These are phyloP conservation scores for Zonitis immaculata DNA, from an alignment of 2,888 invertebrate species.

Conservation along the genomic window DNA sequence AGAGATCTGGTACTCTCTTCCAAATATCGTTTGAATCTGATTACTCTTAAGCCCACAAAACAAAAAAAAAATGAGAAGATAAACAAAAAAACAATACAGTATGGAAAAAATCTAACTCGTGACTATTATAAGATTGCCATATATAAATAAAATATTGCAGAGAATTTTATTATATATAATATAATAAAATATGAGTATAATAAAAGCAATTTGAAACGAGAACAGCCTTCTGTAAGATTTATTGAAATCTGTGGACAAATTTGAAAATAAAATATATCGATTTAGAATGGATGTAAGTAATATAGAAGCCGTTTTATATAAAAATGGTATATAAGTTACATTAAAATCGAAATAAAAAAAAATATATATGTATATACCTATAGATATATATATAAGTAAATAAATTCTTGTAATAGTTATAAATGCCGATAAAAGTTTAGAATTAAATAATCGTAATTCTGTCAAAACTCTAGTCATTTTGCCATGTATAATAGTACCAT, in stretches of 20 bases:
- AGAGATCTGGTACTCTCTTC: conserved; percentile 22
- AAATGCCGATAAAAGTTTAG: conserved; percentile 27
- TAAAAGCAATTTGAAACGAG: background rate
- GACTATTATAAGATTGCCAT: conserved; percentile 28
- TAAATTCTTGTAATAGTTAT: conserved; percentile 22
- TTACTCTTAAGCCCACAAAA: no score
- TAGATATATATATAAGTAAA: no score
- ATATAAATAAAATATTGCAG: conserved; percentile 10
- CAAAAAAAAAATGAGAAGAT: no score
- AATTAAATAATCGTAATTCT: conserved; percentile 40
- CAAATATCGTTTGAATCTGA: conserved; percentile 33
- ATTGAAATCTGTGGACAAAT: background rate
- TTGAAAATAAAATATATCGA: background rate
- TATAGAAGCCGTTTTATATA: background rate
- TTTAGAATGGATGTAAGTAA: background rate
- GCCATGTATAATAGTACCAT: conserved; percentile 32
- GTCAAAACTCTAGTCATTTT: conserved; percentile 33
- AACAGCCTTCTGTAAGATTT: background rate
- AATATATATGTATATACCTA: no score
- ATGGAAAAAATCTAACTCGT: conserved; percentile 32
- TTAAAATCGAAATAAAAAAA: no score
- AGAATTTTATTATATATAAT: no score
- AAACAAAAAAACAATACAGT: no score
- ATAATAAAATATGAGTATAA: no score
- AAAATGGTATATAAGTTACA: conserved; percentile 12